Evolutionary conservation across 2,888 invertebrate species (phyloP).

Genomic region (Isotomurus palustris): DNA sequence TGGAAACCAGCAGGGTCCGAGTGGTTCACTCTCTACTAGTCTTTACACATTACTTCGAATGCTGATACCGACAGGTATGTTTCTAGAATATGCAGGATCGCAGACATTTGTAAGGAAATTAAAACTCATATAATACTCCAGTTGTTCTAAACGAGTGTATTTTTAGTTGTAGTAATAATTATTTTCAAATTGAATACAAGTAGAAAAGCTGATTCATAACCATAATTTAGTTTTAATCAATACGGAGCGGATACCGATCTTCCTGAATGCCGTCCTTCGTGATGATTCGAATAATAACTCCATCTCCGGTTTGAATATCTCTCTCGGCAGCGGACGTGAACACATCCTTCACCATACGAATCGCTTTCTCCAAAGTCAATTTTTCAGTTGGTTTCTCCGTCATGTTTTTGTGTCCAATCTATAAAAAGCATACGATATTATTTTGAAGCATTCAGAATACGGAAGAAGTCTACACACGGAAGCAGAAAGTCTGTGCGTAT

Average conservation of each 20-base stretch:
- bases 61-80: no score
- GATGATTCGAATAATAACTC: conserved; percentile 76
- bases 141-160: no score
- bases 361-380: conserved; percentile 72
- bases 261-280: conserved; percentile 79
- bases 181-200: no score
- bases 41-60: no score
- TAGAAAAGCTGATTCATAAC: no score
- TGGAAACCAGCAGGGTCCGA: no score
- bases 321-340: conserved; percentile 97
- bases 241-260: conserved; percentile 69
- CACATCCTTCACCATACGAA: conserved; percentile 83
- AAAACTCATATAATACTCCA: no score
- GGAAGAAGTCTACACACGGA: neutral
- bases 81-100: no score
- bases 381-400: conserved; percentile 56
- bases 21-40: no score
- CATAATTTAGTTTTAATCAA: conserved; percentile 68
- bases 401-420: conserved; percentile 59
- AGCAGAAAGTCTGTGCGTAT: conserved; percentile 14
- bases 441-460: neutral
- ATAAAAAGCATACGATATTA: neutral
- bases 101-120: no score
- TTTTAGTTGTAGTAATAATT: no score
- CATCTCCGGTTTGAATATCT: conserved; percentile 96